Evolutionary conservation across 2,113 vertebrate species (phyloP), one percentile per base, ranked within the genome.

Genomic region (Phodopus roborovskii): DNA sequence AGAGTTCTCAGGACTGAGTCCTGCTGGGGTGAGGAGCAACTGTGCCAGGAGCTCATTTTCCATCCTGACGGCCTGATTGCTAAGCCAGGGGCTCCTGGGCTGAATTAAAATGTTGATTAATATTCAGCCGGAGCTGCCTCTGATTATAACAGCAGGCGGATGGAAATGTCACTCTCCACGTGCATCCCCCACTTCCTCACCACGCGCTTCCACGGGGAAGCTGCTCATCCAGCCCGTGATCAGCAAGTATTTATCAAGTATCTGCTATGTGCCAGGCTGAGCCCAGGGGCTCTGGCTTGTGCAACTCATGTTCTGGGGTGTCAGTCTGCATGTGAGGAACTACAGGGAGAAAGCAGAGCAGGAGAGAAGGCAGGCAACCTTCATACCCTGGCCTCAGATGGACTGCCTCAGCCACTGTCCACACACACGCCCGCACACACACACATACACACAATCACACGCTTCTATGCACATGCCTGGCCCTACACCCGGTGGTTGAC

Each of bases 71-170:
- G 93, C 91, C 95, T 88, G 96, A 94, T 92, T 95, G 95, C 96
- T 74, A 36, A 77, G 42, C 71, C 85, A 17, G 94, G 73, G 89
- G 92, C 95, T 81, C 96, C 95, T 85, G 96, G 84, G 71, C 92
- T 6, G 96, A 95, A 92, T 97, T 93, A 93, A 96, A 94, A 78
- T 7, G 90, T 88, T 93, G 91, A 97, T 97, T 97, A 92, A 96
- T 66, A 95, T 92, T 68, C 95, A 56, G 53, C 94, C 13, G 5
- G 71, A 92, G 88, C 94, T 0, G 36, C 88, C 73, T 74, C 94
- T 97, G 96, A 96, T 95, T 92, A 12, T 70, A 95, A 78, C 97
- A 94, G 96, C 96, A 90, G 95, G 96, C 88, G 0, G 90, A 88
- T 5, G 95, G 3, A 95, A 96, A 94, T 98, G 96, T 94, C 97